Base-by-base conservation (phyloP, 2,888 invertebrate genomes). In the Acleris sparsana region DNA sequence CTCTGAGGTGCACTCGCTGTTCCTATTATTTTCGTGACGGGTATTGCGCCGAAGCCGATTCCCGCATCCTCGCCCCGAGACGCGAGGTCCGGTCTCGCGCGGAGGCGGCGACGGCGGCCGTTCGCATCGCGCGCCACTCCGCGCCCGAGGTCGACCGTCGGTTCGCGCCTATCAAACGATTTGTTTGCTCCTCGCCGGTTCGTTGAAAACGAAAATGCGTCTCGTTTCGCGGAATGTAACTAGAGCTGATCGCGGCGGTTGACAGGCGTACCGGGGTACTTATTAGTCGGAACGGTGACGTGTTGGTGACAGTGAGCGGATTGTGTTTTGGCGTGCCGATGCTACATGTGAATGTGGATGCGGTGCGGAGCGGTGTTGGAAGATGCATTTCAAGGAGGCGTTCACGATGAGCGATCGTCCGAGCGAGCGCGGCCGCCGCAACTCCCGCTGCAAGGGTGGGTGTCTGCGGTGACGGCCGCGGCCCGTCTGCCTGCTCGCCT, bases 21-120 rank as follows among this genome's bases (percentile, higher is more conserved):
- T 92, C 92, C 92, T 91, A 92, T 92, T 92, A 92, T 92, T 92
- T 92, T 92, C 90, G 92, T 92, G 92, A 92, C 92, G 91, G 91
- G 92, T 91, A 91, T 91, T 91, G 92, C 93, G 93, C 92, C 90
- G 89, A 92, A 92, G 88, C 89, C 90, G 89, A 90, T 91, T 91
- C 92, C 90, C 91, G 91, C 90, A 90, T 92, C 90, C 93, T 90
- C 92, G 89, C 90, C 88, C 89, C 89, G 89, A 88, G 91, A 88
- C 89, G 89, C 89, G 88, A 90, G 87, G 91, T 90, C 90, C 90
- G 90, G 92, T 90, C 91, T 86, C 90, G 90, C 87, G 88, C 85
- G 87, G 85, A 83, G 87, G 89, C 87, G 89, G 89, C 88, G 90
- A 89, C 88, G 89, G 86, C 87, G 88, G 88, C 88, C 85, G 86